A percentile compares a stretch with the other conserved stretches of the same genome.
Evolutionary conservation across 2,888 invertebrate genomes (phyloP).

Genomic region (Agrochola lychnidis): DNA sequence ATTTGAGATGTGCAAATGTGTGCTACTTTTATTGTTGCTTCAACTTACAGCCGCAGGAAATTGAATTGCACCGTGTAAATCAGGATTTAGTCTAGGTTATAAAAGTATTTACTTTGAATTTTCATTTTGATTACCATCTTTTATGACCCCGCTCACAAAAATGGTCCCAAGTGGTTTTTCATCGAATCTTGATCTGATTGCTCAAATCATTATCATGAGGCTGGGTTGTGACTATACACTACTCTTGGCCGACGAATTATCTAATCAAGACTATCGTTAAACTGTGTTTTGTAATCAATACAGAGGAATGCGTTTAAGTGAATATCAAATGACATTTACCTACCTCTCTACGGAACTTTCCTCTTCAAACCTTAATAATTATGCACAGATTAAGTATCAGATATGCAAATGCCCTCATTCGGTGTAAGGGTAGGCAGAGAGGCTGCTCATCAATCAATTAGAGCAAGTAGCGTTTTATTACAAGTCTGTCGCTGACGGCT

Average conservation of each 20-base stretch:
- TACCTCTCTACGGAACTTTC: conserved; percentile 21
- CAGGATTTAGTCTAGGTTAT: not conserved
- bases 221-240: not conserved
- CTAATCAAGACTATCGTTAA: no score
- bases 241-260: not conserved
- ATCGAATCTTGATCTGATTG: not conserved
- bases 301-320: not conserved
- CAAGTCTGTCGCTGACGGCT: conserved; percentile 61
- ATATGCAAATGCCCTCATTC: conserved; percentile 53
- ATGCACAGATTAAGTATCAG: conserved; percentile 50
- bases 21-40: not conserved
- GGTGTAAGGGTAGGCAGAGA: conserved; percentile 35
- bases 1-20: no score
- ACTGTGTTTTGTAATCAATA: not conserved
- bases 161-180: no score
- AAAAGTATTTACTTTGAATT: not conserved
- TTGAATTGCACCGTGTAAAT: not conserved
- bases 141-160: no score
- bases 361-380: conserved; percentile 4
- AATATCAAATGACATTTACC: not conserved
- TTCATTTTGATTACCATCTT: not conserved
- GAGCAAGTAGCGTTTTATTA: conserved; percentile 73
- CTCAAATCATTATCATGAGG: not conserved
- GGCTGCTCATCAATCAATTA: conserved; percentile 74
- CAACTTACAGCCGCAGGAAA: not conserved